These are phyloP conservation scores for Adineta ricciae DNA, from an alignment of 2,888 invertebrate species.

Conservation along the genomic window DNA sequence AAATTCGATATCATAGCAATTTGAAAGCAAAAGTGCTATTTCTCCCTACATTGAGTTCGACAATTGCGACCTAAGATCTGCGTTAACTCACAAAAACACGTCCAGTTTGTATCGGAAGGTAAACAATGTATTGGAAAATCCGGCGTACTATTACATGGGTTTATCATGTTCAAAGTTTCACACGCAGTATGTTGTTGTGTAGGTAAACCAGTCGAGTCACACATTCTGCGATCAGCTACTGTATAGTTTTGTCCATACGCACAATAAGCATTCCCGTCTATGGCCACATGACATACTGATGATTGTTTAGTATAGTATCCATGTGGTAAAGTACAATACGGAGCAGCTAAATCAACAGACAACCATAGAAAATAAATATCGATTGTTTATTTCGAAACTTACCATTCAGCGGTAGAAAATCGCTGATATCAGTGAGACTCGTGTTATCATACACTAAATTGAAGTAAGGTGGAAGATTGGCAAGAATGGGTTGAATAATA, in stretches of 20 bases:
- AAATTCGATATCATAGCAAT: no score
- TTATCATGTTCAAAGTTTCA: neutral
- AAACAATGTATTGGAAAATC: neutral
- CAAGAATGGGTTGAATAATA: neutral
- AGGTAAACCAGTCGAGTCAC: neutral
- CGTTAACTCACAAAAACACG: neutral
- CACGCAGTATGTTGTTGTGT: neutral
- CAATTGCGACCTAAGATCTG: neutral
- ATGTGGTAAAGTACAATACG: conserved; percentile 4
- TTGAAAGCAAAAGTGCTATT: neutral
- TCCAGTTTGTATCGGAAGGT: neutral
- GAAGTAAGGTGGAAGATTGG: neutral
- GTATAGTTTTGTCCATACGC: neutral
- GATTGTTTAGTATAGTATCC: neutral
- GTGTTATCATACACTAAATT: no score
- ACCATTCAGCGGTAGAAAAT: neutral
- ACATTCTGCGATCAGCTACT: neutral
- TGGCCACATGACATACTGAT: neutral
- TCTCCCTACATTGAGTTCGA: neutral
- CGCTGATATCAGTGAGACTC: neutral
- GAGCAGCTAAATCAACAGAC: neutral
- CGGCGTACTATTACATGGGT: neutral
- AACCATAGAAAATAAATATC: neutral
- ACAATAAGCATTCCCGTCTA: neutral
- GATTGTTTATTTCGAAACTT: no score